phyloP scores from a whole-genome alignment of 2,888 invertebrate genomes.

The Liposcelis brunnea region DNA sequence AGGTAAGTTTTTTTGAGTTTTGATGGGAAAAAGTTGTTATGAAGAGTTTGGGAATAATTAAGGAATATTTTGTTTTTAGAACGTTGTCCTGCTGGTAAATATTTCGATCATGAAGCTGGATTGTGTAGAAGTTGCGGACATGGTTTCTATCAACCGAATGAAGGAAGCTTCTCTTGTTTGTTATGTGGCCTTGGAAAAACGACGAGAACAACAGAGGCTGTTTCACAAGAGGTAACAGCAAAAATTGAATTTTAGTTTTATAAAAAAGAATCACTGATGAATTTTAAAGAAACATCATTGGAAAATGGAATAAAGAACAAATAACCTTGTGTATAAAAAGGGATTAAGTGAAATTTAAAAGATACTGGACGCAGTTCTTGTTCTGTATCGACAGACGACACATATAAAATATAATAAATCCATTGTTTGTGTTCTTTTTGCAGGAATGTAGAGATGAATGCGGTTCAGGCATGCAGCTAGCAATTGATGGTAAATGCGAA shows the following conservation, averaged over 20 bases:
- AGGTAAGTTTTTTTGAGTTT: slow-evolving; percentile 29
- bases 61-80: slow-evolving; percentile 39
- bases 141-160: slow-evolving; percentile 80
- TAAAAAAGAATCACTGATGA: no score
- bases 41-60: background rate
- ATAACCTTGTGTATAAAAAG: no score
- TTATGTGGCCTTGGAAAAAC: slow-evolving; percentile 83
- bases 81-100: slow-evolving; percentile 85
- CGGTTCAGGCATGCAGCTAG: slow-evolving; percentile 65
- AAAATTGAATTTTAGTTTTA: no score
- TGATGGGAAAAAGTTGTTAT: background rate
- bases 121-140: slow-evolving; percentile 84
- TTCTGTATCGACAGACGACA: no score
- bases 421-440: no score
- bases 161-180: slow-evolving; percentile 77
- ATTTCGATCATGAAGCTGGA: slow-evolving; percentile 74
- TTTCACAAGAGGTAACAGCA: slow-evolving; percentile 45
- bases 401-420: no score
- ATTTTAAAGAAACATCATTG: no score
- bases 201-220: slow-evolving; percentile 77
- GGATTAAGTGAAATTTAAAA: no score
- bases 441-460: slow-evolving; percentile 81
- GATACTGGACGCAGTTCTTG: no score
- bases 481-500: slow-evolving; percentile 77
- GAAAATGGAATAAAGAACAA: no score